phyloP scores from a whole-genome alignment of 2,113 vertebrate species.

The Oophaga pumilio region DNA sequence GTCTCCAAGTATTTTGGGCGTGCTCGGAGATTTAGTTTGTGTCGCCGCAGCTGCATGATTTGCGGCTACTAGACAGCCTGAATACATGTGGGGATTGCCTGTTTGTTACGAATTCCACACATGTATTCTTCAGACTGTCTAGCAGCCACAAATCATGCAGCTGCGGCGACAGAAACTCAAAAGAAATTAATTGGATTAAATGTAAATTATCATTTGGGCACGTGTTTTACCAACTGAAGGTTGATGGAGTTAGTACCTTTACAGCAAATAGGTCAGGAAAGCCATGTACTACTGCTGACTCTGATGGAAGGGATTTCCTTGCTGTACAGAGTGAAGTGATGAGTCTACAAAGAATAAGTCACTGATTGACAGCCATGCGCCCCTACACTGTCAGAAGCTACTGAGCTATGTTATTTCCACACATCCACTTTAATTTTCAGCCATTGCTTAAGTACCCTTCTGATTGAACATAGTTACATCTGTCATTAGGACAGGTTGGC shows the following conservation, averaged over 20 bases:
- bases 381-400: not conserved
- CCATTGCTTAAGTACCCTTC: conserved; percentile 12
- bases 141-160: no score
- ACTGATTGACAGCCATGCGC: conserved; percentile 2
- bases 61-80: no score
- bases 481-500: conserved; percentile 9
- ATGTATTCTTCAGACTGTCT: no score
- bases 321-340: not conserved
- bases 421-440: conserved; percentile 22
- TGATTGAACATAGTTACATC: conserved; percentile 32
- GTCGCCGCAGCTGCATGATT: no score
- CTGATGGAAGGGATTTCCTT: not conserved
- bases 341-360: not conserved
- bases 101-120: no score
- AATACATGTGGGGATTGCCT: no score
- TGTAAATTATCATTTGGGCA: no score
- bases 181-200: no score
- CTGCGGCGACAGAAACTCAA: no score
- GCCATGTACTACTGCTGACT: no score
- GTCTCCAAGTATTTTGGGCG: no score
- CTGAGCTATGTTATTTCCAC: conserved; percentile 24
- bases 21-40: no score
- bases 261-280: not conserved
- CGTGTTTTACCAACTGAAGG: not conserved
- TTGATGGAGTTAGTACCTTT: not conserved